Evolutionary conservation across 2,888 invertebrate species (phyloP).

Genomic region (Beris morrisii): DNA sequence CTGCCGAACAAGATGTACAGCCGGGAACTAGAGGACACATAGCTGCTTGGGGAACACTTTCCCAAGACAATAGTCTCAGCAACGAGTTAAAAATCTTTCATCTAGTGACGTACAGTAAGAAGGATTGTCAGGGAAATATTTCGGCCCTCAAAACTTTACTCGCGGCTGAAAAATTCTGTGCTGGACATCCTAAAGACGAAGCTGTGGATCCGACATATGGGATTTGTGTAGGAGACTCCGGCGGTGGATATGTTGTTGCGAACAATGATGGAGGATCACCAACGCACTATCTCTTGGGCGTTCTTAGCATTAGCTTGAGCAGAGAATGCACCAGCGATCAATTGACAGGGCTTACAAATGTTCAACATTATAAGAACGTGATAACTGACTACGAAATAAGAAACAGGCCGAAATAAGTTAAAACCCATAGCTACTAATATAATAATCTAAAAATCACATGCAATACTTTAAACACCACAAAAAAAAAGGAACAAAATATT

Average conservation of each 20-base stretch:
- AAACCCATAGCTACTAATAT: no score
- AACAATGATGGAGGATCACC: slow-evolving; percentile 16
- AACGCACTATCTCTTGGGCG: slow-evolving; percentile 43
- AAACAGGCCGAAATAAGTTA: slow-evolving; percentile 16
- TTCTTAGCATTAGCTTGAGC: slow-evolving; percentile 43
- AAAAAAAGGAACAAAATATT: no score
- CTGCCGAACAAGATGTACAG: slow-evolving; percentile 29
- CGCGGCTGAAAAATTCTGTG: slow-evolving; percentile 46
- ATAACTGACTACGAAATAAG: neutral
- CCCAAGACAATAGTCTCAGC: slow-evolving; percentile 29
- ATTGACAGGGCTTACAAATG: slow-evolving; percentile 39
- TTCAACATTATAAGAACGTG: slow-evolving; percentile 36
- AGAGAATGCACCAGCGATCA: slow-evolving; percentile 11
- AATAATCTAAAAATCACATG: no score
- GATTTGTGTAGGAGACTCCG: slow-evolving; percentile 41
- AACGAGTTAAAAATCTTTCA: slow-evolving; percentile 38
- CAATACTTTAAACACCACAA: no score
- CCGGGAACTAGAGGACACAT: slow-evolving; percentile 37
- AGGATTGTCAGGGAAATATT: slow-evolving; percentile 39
- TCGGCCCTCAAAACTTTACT: slow-evolving; percentile 38
- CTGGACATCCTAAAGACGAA: slow-evolving; percentile 39
- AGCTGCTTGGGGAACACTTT: slow-evolving; percentile 43
- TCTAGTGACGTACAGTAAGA: slow-evolving; percentile 39
- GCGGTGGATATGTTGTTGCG: slow-evolving; percentile 40
- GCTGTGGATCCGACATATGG: slow-evolving; percentile 3